Base-by-base conservation (phyloP, 2,888 invertebrate genomes). In the Dasysyrphus tricinctus region DNA sequence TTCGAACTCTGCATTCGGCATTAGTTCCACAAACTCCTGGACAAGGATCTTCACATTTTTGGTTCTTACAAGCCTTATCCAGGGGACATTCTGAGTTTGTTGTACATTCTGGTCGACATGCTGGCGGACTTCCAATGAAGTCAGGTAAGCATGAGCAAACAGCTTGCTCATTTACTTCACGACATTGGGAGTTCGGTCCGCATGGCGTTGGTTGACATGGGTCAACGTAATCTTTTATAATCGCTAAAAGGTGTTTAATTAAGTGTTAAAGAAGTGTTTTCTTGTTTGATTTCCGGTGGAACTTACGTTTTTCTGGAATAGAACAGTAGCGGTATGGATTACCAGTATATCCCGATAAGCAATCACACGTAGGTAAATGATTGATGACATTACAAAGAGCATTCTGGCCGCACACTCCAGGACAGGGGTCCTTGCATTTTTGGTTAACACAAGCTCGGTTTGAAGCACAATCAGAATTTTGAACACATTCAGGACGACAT, bases 391-490 rank as follows among this genome's bases (percentile, higher is more conserved):
- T 94, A 90, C 97, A 97, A 65, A 94, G 91, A 5, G 96, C 95
- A 89, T 96, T 96, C 79, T 95, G 93, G 3, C 96, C 96, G 90
- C 97, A 97, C 16, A 95, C 95, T 87, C 96, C 96, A 7, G 95
- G 95, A 89, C 97, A 97, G 19, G 97, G 96, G 93, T 97, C 95
- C 90, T 94, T 93, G 91, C 97, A 97, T 92, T 96, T 96, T 88
- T 95, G 95, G 88, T 95, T 94, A 5, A 95, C 93, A 90, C 97
- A 97, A 88, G 96, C 96, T 91, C 94, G 94, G 88, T 95, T 94
- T 69, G 94, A 93, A n/a, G 95, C 92, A 91, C 97, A 97, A 93
- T 97, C 96, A 8, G 96, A 95, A 90, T 96, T 96, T 6, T 95
- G 94, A n/a, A 95, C 94, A 91, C 97, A 97, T 92, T 97, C 96